Evolutionary conservation across 2,888 invertebrate genomes (phyloP), one percentile per base, ranked within the genome.

Genomic region (Nematopogon swammerdamellus): DNA sequence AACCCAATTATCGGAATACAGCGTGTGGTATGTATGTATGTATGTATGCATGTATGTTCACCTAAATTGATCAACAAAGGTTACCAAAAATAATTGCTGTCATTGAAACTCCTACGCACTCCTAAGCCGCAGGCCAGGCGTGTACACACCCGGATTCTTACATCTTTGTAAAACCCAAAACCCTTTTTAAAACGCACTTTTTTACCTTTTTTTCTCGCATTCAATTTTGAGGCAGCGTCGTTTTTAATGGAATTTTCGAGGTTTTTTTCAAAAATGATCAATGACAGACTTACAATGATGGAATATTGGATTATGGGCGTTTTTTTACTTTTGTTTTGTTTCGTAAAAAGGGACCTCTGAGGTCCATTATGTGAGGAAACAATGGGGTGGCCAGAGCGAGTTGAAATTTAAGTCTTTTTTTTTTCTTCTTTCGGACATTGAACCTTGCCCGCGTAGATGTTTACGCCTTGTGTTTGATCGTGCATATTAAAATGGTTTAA

Each of bases 251-350:
- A 71, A 67, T 71, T 73, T 64, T n/a, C n/a, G 62, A 64, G 64
- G 63, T 69, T 74, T 49, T 74, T 73, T 75, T 72, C 67, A 71
- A 70, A 75, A 74, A 75, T 76, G 73, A 77, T 75, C 75, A 76
- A 72, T 70, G 76, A 73, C 75, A 72, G 67, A 54, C 62, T 59
- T 60, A 74, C 72, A 72, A 73, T 74, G 74, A 73, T 60, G 67
- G 67, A 70, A 72, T 72, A 68, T 70, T 60, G 64, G 60, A 59
- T 19, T 45, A 19, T 45, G 14, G n/a, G n/a, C n/a, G n/a, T n/a
- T n/a, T 17, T 17, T 17, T 45, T 45, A 16, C 54, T 59, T 66
- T 68, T 62, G 59, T 57, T 57, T 46, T 42, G 18, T 42, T 19
- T 47, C 42, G 19, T 44, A 47, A 47, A 49, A 45, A 44, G 17